Conservation (phyloP, 2,113 vertebrate species). For the Cacatua alba region DNA sequence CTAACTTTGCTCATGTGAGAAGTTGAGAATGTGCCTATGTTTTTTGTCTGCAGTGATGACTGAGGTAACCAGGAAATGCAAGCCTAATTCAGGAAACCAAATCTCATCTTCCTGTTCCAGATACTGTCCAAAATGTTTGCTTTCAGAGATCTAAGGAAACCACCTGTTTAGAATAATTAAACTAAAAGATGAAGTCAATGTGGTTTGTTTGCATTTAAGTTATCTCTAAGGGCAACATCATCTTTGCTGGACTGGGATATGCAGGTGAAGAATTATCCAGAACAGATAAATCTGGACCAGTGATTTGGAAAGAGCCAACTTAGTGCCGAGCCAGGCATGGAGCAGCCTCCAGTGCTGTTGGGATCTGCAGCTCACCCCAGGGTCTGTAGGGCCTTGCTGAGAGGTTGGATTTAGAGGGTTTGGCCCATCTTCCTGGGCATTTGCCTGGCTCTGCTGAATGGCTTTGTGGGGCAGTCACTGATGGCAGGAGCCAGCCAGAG, state of each 20-base stretch:
- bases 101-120: background rate
- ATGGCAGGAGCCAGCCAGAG: background rate
- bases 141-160: background rate
- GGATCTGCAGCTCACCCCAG: background rate
- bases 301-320: background rate
- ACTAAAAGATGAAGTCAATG: background rate
- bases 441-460: background rate
- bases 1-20: slow-evolving; percentile 25
- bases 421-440: background rate
- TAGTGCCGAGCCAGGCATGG: background rate
- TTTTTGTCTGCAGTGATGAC: background rate
- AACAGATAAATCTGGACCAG: background rate
- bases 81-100: slow-evolving; percentile 24
- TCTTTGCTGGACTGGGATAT: background rate
- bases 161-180: background rate
- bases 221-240: background rate
- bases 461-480: background rate
- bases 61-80: slow-evolving; percentile 26
- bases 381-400: background rate
- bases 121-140: background rate
- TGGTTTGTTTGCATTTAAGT: background rate
- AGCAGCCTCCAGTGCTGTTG: background rate
- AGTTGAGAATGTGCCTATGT: slow-evolving; percentile 11
- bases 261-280: background rate
- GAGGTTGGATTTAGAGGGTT: background rate